A percentile compares a stretch with the other conserved stretches of the same genome.
These are phyloP conservation scores for Hiodon alosoides DNA, from an alignment of 2,113 vertebrate genomes.

Conservation along the genomic window DNA sequence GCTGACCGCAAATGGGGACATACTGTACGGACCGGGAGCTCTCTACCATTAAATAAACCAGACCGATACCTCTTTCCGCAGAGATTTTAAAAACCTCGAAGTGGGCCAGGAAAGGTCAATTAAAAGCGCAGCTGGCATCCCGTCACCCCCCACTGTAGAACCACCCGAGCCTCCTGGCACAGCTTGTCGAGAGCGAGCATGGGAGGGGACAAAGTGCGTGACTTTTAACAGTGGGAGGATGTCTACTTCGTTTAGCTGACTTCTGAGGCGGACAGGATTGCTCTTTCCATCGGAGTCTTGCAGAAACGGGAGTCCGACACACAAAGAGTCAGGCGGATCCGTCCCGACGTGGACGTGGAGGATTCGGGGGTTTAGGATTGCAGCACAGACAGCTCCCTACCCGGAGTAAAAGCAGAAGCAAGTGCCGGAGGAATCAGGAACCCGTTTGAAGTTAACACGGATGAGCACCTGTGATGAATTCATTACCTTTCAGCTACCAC, in stretches of 20 bases:
- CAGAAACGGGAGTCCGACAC: background rate
- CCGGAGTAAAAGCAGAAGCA: too few species aligned
- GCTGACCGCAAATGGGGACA: background rate
- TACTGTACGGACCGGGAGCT: background rate
- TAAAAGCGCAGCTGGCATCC: conserved; percentile 11
- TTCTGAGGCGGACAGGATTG: background rate
- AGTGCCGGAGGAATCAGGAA: too few species aligned
- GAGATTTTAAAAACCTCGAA: conserved; percentile 8
- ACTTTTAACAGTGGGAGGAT: background rate
- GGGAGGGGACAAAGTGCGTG: background rate
- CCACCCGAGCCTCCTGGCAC: background rate
- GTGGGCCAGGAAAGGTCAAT: conserved; percentile 12
- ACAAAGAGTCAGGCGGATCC: background rate
- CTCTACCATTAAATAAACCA: conserved; percentile 5
- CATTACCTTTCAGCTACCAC: too few species aligned
- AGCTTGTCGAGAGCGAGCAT: background rate
- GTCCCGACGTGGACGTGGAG: background rate
- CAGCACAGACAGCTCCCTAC: background rate
- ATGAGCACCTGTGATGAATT: too few species aligned
- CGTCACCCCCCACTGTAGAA: background rate
- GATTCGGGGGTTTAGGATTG: background rate
- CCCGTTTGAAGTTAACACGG: too few species aligned
- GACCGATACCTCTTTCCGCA: background rate
- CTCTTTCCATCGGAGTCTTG: background rate
- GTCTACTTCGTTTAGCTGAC: background rate